These are phyloP conservation scores for Thera britannica DNA, from an alignment of 2,888 invertebrate species.

Conservation along the genomic window DNA sequence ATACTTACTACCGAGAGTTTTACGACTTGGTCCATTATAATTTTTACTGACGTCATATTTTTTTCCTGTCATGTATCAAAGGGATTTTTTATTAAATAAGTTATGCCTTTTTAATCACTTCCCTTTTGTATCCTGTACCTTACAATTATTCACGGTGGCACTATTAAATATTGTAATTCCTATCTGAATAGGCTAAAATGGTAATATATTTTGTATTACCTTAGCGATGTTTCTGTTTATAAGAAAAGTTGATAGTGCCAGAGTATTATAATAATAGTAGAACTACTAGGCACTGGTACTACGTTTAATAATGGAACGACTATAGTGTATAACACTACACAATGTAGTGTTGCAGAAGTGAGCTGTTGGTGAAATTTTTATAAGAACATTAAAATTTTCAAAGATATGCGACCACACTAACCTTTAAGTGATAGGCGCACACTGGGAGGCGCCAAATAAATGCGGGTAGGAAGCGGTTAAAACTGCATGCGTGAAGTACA, in stretches of 20 bases:
- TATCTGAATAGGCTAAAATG: constrained; percentile 44
- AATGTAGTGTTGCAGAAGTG: no score
- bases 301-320: no score
- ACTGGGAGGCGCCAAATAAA: no score
- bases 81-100: constrained; percentile 68
- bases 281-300: no score
- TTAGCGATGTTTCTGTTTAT: constrained; percentile 34
- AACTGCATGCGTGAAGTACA: no score
- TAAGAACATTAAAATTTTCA: no score
- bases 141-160: constrained; percentile 64
- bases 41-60: constrained; percentile 81
- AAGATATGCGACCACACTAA: no score
- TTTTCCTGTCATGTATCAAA: constrained; percentile 71
- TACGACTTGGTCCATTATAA: constrained; percentile 80
- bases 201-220: constrained; percentile 45
- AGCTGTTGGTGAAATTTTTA: no score
- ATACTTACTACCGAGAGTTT: constrained; percentile 46
- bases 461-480: no score
- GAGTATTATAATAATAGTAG: no score
- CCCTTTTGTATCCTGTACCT: constrained; percentile 65
- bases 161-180: constrained; percentile 45
- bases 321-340: no score
- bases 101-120: constrained; percentile 82
- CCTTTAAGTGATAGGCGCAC: no score
- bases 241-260: constrained; percentile 2